phyloP scores from a whole-genome alignment of 2,888 invertebrate species.

The Apodemia duryi region DNA sequence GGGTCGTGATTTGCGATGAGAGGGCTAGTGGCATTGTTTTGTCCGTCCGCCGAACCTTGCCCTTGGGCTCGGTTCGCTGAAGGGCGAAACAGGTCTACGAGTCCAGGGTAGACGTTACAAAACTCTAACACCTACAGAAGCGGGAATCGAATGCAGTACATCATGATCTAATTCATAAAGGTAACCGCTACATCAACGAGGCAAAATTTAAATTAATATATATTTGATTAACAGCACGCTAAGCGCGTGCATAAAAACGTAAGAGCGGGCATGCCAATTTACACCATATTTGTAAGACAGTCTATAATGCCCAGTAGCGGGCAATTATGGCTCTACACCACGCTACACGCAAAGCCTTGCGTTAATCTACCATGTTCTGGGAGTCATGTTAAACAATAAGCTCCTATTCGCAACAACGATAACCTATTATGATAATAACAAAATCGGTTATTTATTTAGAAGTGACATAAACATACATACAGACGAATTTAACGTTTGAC shows the following conservation, averaged over 20 bases:
- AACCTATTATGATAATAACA: not conserved
- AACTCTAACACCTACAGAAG: no score
- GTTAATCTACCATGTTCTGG: constrained; percentile 6
- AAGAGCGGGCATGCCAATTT: constrained; percentile 41
- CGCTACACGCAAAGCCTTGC: constrained; percentile 23
- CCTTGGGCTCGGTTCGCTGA: no score
- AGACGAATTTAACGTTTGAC: no score
- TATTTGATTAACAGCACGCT: constrained; percentile 1
- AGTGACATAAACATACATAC: no score
- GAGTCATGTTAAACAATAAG: constrained; percentile 10
- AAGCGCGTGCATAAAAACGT: not conserved
- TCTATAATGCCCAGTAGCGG: constrained; percentile 58
- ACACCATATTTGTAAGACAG: constrained; percentile 59
- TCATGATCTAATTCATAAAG: no score
- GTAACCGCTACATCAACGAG: not conserved
- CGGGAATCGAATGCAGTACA: no score
- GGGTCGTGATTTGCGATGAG: no score
- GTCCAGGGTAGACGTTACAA: no score
- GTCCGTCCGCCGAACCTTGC: no score
- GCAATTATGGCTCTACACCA: constrained; percentile 48
- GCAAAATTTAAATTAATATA: not conserved
- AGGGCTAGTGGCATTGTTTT: no score
- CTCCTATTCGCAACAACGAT: not conserved
- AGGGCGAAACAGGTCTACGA: no score
- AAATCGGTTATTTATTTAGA: no score